Evolutionary conservation across 2,113 vertebrate species (phyloP).

Genomic region (Myrmecophaga tridactyla): DNA sequence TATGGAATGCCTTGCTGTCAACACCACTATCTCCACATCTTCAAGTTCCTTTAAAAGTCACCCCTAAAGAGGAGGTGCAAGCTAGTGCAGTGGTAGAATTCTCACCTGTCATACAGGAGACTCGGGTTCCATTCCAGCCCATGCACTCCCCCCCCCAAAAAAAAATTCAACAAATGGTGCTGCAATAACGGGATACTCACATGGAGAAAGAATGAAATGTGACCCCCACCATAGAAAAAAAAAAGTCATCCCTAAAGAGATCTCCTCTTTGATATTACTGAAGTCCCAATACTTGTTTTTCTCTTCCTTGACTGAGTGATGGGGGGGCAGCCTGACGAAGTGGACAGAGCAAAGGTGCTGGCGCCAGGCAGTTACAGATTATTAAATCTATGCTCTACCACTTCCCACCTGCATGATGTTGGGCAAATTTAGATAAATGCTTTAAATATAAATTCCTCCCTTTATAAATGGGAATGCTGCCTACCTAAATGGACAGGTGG

Average conservation of each 20-base stretch:
- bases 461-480: neutral
- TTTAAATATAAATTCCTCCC: neutral
- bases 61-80: no score
- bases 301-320: neutral
- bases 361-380: neutral
- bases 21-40: neutral
- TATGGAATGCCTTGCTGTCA: neutral
- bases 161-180: no score
- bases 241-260: neutral
- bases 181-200: no score
- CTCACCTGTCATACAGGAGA: no score
- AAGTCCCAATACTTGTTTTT: neutral
- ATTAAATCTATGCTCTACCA: neutral
- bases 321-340: no score
- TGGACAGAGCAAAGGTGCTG: neutral
- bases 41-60: neutral
- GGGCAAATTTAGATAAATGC: neutral
- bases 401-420: neutral
- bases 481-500: neutral
- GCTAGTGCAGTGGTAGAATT: no score
- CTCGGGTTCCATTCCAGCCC: no score
- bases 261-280: neutral
- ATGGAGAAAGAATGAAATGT: no score
- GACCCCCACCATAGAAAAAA: no score
- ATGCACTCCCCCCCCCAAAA: no score